A percentile compares a stretch with the other conserved stretches of the same genome.
These are phyloP conservation scores for Schrankia costaestrigalis DNA, from an alignment of 2,888 invertebrate genomes.

Conservation along the genomic window DNA sequence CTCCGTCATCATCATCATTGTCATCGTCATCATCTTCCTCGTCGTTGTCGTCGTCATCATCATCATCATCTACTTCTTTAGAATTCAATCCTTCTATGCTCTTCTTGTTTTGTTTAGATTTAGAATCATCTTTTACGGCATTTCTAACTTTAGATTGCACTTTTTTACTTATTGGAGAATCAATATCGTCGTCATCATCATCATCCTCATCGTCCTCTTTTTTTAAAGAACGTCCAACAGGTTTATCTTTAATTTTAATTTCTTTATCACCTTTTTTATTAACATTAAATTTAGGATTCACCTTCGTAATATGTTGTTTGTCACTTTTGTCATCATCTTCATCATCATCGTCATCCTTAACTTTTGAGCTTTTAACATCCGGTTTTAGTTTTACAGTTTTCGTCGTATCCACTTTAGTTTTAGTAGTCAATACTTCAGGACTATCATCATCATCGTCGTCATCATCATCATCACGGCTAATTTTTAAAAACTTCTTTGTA, in stretches of 20 bases:
- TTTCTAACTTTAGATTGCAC: too few relatives aligned
- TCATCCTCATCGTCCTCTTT: neutral
- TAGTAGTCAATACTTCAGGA: too few relatives aligned
- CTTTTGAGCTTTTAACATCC: conserved; percentile 11
- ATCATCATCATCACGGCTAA: conserved; percentile 15
- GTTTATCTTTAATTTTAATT: too few relatives aligned
- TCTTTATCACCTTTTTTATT: too few relatives aligned
- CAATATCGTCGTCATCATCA: conserved; percentile 10
- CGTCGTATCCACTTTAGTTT: conserved; percentile 1
- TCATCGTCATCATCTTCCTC: conserved; percentile 20
- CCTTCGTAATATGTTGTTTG: too few relatives aligned
- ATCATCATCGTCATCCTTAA: conserved; percentile 14
- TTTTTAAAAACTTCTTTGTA: conserved; percentile 20
- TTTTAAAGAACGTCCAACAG: too few relatives aligned
- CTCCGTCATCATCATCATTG: conserved; percentile 20
- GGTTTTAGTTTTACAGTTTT: conserved; percentile 18
- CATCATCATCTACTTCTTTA: too few relatives aligned
- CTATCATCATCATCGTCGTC: conserved; percentile 7
- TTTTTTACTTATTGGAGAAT: too few relatives aligned
- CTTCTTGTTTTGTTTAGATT: too few relatives aligned
- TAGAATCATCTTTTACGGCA: too few relatives aligned
- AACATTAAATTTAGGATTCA: too few relatives aligned
- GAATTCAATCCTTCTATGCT: too few relatives aligned
- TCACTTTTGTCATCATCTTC: conserved; percentile 14
- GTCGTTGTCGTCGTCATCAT: conserved; percentile 9